Evolutionary conservation across 2,113 vertebrate species (phyloP).

Genomic region (Acanthisitta chloris): DNA sequence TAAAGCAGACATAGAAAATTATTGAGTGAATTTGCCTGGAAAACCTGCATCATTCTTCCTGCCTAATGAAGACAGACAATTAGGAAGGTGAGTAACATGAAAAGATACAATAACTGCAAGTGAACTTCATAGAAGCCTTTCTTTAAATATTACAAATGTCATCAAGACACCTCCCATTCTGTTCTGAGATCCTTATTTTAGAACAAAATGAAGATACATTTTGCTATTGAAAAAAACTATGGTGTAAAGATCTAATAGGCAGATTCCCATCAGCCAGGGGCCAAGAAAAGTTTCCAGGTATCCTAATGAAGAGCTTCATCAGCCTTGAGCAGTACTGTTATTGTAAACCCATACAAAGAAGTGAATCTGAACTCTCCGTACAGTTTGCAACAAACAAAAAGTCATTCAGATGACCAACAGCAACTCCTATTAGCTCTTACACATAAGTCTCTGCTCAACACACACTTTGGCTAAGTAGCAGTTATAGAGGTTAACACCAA

Average conservation of each 20-base stretch:
- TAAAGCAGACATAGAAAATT: conserved; percentile 2
- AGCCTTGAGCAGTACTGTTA: background rate
- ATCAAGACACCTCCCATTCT: background rate
- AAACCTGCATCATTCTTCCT: background rate
- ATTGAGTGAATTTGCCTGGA: background rate
- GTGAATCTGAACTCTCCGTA: background rate
- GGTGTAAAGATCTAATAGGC: background rate
- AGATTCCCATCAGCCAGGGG: background rate
- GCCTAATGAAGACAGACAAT: background rate
- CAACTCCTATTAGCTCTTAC: background rate
- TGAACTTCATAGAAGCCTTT: background rate
- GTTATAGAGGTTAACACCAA: background rate
- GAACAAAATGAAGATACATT: background rate
- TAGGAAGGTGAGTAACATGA: background rate
- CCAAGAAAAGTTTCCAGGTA: background rate
- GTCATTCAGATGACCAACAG: background rate
- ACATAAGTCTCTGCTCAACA: background rate
- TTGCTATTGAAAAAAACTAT: background rate
- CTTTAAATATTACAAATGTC: background rate
- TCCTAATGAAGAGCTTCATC: background rate
- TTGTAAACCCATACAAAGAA: background rate
- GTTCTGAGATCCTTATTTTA: background rate
- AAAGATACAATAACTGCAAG: background rate
- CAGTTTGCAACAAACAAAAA: background rate
- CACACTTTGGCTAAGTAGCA: rapidly evolving